These are phyloP conservation scores for Leptestheria dahalacensis DNA, from an alignment of 1,140 invertebrate species.

Conservation along the genomic window DNA sequence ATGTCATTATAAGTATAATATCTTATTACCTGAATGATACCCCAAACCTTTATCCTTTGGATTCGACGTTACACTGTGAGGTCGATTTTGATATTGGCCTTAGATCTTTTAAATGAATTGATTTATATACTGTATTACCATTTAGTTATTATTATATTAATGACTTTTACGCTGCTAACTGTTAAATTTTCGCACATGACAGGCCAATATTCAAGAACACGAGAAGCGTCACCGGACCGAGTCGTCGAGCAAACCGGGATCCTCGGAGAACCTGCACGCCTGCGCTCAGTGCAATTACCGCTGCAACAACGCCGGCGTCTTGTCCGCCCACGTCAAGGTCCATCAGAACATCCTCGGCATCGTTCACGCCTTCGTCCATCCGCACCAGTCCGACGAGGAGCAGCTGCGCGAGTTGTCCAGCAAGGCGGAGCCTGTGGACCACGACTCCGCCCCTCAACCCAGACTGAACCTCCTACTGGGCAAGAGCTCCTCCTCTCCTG, in stretches of 20 bases:
- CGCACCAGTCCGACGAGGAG: conserved; percentile 42
- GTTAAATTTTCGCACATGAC: no score
- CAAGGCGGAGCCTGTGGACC: conserved; percentile 2
- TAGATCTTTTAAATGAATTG: no score
- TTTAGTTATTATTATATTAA: not conserved
- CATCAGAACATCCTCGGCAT: conserved; percentile 52
- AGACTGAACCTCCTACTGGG: conserved; percentile 3
- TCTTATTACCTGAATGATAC: no score
- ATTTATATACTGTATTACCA: no score
- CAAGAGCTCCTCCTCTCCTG: not conserved
- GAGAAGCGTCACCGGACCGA: conserved; percentile 60
- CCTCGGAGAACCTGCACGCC: conserved; percentile 26
- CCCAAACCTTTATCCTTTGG: no score
- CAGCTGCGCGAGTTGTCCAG: conserved; percentile 42
- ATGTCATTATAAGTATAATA: no score
- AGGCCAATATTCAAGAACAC: conserved; percentile 63
- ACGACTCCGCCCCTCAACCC: conserved; percentile 4
- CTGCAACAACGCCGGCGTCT: conserved; percentile 53
- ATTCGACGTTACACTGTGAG: no score
- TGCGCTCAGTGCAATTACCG: conserved; percentile 68
- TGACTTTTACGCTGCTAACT: no score
- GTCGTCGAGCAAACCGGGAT: conserved; percentile 19
- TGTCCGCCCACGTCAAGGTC: conserved; percentile 61
- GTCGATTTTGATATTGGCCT: no score
- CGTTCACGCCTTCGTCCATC: conserved; percentile 50